A percentile compares a stretch with the other conserved stretches of the same genome.
phyloP scores from a whole-genome alignment of 2,888 invertebrate species.

The Clostera curtula region DNA sequence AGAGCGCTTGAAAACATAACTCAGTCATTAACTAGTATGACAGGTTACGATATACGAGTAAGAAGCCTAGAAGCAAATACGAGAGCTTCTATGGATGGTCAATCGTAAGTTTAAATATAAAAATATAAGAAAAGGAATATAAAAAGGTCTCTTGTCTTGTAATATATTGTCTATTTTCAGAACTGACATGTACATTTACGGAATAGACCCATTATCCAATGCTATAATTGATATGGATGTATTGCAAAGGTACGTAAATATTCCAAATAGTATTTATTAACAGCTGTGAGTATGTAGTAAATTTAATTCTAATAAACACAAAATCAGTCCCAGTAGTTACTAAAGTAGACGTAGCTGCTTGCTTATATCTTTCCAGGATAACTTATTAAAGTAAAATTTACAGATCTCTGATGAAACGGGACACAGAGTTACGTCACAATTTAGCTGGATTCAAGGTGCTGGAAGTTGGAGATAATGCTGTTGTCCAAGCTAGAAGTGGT shows the following conservation, averaged over 20 bases:
- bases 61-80: slow-evolving; percentile 85
- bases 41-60: slow-evolving; percentile 86
- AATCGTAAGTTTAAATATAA: no score
- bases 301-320: no score
- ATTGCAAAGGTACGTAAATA: slow-evolving; percentile 80
- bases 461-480: slow-evolving; percentile 72
- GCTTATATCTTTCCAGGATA: no score
- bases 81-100: slow-evolving; percentile 78
- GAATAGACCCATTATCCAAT: slow-evolving; percentile 87
- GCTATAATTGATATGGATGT: slow-evolving; percentile 87
- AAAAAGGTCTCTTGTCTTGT: no score
- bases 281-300: no score
- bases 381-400: neutral
- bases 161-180: slow-evolving; percentile 72
- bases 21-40: slow-evolving; percentile 79
- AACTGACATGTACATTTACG: slow-evolving; percentile 90
- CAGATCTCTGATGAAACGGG: slow-evolving; percentile 78
- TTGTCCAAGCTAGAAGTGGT: slow-evolving; percentile 51
- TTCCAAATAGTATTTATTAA: neutral
- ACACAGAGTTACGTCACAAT: slow-evolving; percentile 75
- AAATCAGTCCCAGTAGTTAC: no score
- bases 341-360: no score
- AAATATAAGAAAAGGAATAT: no score
- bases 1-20: slow-evolving; percentile 81
- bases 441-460: slow-evolving; percentile 80